Conservation (phyloP, 2,113 vertebrate species). For the Megalops atlanticus region DNA sequence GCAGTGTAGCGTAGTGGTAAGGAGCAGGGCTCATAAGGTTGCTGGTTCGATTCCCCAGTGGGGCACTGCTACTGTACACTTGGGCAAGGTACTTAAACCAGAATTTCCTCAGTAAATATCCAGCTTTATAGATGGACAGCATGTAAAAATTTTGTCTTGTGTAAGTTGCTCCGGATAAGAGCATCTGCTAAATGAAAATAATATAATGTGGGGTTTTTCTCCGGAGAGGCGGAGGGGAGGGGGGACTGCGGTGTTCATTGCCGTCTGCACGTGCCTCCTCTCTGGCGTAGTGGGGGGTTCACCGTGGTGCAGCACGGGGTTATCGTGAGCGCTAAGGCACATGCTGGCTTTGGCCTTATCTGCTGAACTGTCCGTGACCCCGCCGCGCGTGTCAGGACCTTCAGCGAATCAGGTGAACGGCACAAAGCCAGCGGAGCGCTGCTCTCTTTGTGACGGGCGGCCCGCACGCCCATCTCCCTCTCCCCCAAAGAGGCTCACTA, state of each 20-base stretch:
- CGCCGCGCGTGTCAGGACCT: not conserved
- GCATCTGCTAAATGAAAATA: too few species aligned
- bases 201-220: not conserved
- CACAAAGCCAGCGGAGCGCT: not conserved
- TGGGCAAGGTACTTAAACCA: too few species aligned
- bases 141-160: too few species aligned
- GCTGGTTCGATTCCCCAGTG: too few species aligned
- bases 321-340: not conserved
- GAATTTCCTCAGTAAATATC: too few species aligned
- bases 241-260: not conserved
- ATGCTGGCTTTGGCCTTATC: not conserved
- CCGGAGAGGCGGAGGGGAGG: not conserved
- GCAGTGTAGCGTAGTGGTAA: too few species aligned
- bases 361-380: not conserved
- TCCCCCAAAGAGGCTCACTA: not conserved
- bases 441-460: not conserved
- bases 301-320: not conserved
- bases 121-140: too few species aligned
- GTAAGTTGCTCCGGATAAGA: too few species aligned
- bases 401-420: not conserved
- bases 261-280: not conserved
- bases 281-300: not conserved
- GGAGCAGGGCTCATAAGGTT: too few species aligned
- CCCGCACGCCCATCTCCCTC: not conserved
- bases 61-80: too few species aligned